A percentile compares a stretch with the other conserved stretches of the same genome.
These are phyloP conservation scores for Hyperoplus lanceolatus DNA, from an alignment of 2,797 vertebrate species.

Conservation along the genomic window DNA sequence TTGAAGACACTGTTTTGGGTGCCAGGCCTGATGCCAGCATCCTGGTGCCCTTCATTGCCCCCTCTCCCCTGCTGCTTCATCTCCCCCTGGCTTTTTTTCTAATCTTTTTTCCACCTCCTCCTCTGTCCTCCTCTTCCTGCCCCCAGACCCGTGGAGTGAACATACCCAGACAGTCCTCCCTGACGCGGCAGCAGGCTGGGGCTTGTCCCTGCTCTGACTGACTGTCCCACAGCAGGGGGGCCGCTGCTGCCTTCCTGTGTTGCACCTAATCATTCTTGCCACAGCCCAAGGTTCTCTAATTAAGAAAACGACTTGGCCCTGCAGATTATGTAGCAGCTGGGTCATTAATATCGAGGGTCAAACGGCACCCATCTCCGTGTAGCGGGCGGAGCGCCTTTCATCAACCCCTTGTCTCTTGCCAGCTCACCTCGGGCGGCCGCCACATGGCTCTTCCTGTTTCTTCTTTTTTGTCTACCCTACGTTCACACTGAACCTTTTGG, in stretches of 20 bases:
- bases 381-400: conserved; percentile 60
- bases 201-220: conserved; percentile 62
- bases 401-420: conserved; percentile 50
- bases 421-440: conserved; percentile 52
- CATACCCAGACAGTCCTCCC: conserved; percentile 49
- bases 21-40: conserved; percentile 49
- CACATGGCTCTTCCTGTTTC: conserved; percentile 37
- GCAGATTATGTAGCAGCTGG: conserved; percentile 80
- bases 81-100: conserved; percentile 48
- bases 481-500: conserved; percentile 11
- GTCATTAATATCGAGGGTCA: conserved; percentile 80
- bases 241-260: conserved; percentile 47
- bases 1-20: conserved; percentile 51
- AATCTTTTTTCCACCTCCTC: conserved; percentile 30
- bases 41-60: conserved; percentile 25
- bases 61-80: conserved; percentile 30
- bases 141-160: conserved; percentile 51
- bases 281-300: conserved; percentile 79
- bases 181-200: conserved; percentile 54
- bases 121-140: conserved; percentile 26
- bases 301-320: conserved; percentile 72
- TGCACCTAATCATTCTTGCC: conserved; percentile 73
- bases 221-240: conserved; percentile 61
- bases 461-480: background rate
- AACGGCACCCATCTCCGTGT: conserved; percentile 70